Base-by-base conservation (phyloP, 2,888 invertebrate species). In the Coenonympha arcania region DNA sequence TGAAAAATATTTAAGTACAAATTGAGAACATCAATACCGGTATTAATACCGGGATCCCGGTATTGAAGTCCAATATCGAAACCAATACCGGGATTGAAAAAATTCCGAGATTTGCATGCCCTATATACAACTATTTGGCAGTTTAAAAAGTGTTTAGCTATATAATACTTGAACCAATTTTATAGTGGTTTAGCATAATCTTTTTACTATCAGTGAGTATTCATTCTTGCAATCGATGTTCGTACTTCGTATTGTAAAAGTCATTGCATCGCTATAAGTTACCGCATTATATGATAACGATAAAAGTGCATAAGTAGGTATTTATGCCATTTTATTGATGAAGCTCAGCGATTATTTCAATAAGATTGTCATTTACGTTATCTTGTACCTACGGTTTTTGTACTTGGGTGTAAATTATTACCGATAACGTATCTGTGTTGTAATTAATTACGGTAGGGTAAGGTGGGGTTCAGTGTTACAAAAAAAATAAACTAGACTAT, bases 351-450 rank as follows among this genome's bases (percentile, higher is more conserved):
- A 42, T 41, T 40, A 11, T 37, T 16, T 31, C 13, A 26, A 41
- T 33, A 16, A 36, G 11, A 48, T 48, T 26, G 26, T 33, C 33
- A 28, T 48, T 28, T 3, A 15, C 31, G 20, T 42, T 22, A 42
- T 42, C 36, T 30, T 34, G 24, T 24, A 22, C 8, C 4, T 22
- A 43, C 16, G 28, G 33, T 34, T 37, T 43, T 36, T 31, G 22
- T 19, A 36, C 6, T 42, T 4, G n/a, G 18, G 33, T 22, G 9
- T 42, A 34, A 22, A 48, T 31, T 76, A 69, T 66, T n/a, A n/a
- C n/a, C 62, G 68, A 60, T 65, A 60, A 5, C 20, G 31, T 43
- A 43, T 43, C 43, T 20, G 13, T 43, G 43, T 43, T 43, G 43
- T 43, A 31, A 43, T 43, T 33, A 43, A 43, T 22, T 20, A 20